These are phyloP conservation scores for Tachypleus tridentatus DNA, from an alignment of 1,140 invertebrate species.

Conservation along the genomic window DNA sequence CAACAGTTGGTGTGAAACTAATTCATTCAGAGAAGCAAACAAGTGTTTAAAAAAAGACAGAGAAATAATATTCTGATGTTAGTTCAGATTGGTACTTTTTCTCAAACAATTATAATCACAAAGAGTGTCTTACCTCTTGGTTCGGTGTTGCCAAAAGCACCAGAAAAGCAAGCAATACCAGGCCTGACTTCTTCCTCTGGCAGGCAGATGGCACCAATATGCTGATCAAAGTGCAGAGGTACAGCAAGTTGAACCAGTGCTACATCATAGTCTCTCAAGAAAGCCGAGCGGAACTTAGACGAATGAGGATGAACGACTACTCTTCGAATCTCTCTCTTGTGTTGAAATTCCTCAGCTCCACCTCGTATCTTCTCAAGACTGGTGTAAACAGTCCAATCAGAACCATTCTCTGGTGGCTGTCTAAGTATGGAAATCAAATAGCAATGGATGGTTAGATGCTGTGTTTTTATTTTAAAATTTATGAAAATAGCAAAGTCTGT, in stretches of 20 bases:
- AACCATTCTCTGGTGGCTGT: slow-evolving; percentile 12
- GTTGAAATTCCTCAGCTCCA: too few relatives aligned
- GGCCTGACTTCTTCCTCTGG: slow-evolving; percentile 35
- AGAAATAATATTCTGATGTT: too few relatives aligned
- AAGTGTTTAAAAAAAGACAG: too few relatives aligned
- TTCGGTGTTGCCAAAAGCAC: slow-evolving; percentile 10
- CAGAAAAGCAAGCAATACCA: slow-evolving; percentile 21
- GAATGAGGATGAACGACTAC: slow-evolving; percentile 19
- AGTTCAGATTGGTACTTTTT: too few relatives aligned
- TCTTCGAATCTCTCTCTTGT: slow-evolving; percentile 7
- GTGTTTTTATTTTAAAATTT: not conserved
- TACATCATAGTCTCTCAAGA: slow-evolving; percentile 37
- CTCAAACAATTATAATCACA: too few relatives aligned
- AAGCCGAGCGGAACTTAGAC: slow-evolving; percentile 18
- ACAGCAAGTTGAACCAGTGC: slow-evolving; percentile 41
- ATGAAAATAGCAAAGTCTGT: too few relatives aligned
- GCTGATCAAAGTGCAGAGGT: slow-evolving; percentile 39
- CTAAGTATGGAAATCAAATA: slow-evolving; percentile 1
- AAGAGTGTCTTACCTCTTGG: too few relatives aligned
- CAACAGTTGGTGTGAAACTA: too few relatives aligned
- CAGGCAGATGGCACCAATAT: slow-evolving; percentile 45
- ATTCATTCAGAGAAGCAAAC: too few relatives aligned
- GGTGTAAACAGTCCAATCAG: slow-evolving; percentile 12
- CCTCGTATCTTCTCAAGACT: too few relatives aligned
- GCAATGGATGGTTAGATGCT: not conserved